Conservation (phyloP, 2,113 vertebrate genomes). For the Campylomormyrus tamandua region DNA sequence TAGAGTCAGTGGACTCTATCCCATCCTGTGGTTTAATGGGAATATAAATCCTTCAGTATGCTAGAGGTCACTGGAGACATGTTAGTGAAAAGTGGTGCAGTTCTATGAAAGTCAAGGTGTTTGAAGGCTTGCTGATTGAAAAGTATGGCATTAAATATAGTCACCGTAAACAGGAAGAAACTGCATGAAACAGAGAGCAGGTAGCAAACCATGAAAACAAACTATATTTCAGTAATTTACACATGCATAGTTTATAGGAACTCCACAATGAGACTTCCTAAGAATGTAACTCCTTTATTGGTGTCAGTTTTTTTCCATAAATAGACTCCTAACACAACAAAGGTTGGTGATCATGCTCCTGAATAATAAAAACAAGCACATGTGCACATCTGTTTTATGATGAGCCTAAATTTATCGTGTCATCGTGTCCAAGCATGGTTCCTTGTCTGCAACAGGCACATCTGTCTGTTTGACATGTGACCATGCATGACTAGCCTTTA, state of each 20-base stretch:
- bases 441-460: neutral
- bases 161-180: neutral
- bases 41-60: neutral
- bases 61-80: neutral
- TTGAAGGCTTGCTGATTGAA: neutral
- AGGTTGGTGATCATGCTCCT: neutral
- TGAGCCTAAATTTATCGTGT: neutral
- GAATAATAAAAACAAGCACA: neutral
- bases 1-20: neutral
- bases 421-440: neutral
- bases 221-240: neutral
- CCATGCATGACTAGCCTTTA: neutral
- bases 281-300: neutral
- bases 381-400: neutral
- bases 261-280: neutral
- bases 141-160: neutral
- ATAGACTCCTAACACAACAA: neutral
- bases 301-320: neutral
- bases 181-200: neutral
- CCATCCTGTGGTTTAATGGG: neutral
- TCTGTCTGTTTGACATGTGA: neutral
- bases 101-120: neutral
- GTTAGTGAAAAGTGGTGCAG: neutral
- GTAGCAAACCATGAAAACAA: neutral
- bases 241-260: neutral